phyloP scores from a whole-genome alignment of 2,797 vertebrate species.

The Glossophaga mutica region DNA sequence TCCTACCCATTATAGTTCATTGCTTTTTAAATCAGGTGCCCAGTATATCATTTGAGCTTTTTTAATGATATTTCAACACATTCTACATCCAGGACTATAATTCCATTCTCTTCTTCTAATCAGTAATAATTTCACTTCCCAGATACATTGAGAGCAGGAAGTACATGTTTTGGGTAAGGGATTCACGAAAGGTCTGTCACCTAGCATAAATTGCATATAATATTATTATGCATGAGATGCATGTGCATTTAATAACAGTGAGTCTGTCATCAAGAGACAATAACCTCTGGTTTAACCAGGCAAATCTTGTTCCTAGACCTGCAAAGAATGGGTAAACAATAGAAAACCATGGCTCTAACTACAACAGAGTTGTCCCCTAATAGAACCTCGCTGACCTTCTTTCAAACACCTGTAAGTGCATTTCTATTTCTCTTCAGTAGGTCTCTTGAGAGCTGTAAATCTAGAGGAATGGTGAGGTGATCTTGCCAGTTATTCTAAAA shows the following conservation, averaged over 20 bases:
- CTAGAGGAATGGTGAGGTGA: background rate
- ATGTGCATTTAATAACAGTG: background rate
- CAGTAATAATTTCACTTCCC: background rate
- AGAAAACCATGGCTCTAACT: background rate
- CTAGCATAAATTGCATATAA: background rate
- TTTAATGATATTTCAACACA: background rate
- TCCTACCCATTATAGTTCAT: background rate
- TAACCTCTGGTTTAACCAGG: background rate
- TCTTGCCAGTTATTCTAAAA: background rate
- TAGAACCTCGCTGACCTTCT: background rate
- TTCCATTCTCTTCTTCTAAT: background rate
- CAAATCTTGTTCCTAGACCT: background rate
- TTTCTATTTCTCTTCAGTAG: background rate
- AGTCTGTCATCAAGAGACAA: background rate
- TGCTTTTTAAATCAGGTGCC: background rate
- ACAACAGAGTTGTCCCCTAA: background rate
- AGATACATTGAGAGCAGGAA: background rate
- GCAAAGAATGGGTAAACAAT: background rate
- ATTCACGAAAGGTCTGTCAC: background rate
- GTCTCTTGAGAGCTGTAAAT: background rate
- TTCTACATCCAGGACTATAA: background rate
- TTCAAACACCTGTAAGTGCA: background rate
- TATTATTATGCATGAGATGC: background rate
- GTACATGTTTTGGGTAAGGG: background rate
- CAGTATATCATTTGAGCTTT: background rate